Conservation (phyloP, 2,888 invertebrate genomes). For the Hydroisotoma schaefferi region DNA sequence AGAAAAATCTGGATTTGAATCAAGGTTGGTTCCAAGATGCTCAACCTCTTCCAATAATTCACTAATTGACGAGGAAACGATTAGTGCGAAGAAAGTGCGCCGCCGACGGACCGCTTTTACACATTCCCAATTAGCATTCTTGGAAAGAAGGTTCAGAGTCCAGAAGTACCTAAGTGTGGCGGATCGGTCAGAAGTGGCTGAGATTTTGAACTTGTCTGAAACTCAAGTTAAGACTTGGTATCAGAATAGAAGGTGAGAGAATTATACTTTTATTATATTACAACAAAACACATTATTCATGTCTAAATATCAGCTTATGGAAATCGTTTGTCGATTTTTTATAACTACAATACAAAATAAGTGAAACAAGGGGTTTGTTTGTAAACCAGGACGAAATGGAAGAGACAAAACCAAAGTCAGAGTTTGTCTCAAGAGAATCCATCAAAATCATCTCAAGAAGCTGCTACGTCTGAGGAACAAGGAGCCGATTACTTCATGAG, state of each 20-base stretch:
- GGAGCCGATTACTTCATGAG: slow-evolving; percentile 11
- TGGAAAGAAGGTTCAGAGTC: slow-evolving; percentile 86
- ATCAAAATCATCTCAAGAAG: not conserved
- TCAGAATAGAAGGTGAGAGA: slow-evolving; percentile 72
- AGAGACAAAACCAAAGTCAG: slow-evolving; percentile 67
- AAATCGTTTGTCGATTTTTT: not conserved
- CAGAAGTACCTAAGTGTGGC: slow-evolving; percentile 93
- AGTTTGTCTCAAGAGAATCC: slow-evolving; percentile 58
- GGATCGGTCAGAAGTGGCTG: slow-evolving; percentile 88
- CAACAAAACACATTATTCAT: not conserved
- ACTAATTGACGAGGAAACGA: slow-evolving; percentile 15
- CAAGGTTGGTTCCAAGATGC: not conserved
- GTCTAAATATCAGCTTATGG: not conserved
- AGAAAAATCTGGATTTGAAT: slow-evolving; percentile 60
- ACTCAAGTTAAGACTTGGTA: slow-evolving; percentile 91
- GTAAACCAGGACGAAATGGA: slow-evolving; percentile 55
- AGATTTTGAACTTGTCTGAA: slow-evolving; percentile 81
- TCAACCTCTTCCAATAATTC: slow-evolving; percentile 11
- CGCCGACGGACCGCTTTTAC: slow-evolving; percentile 60
- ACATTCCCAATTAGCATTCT: slow-evolving; percentile 73
- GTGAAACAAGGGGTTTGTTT: too few species aligned
- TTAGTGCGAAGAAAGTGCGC: slow-evolving; percentile 65
- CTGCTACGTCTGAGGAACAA: slow-evolving; percentile 2
- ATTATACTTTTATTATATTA: not conserved
- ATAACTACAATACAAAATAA: too few species aligned